phyloP scores from a whole-genome alignment of 1,140 invertebrate species.

The Cepaea nemoralis region DNA sequence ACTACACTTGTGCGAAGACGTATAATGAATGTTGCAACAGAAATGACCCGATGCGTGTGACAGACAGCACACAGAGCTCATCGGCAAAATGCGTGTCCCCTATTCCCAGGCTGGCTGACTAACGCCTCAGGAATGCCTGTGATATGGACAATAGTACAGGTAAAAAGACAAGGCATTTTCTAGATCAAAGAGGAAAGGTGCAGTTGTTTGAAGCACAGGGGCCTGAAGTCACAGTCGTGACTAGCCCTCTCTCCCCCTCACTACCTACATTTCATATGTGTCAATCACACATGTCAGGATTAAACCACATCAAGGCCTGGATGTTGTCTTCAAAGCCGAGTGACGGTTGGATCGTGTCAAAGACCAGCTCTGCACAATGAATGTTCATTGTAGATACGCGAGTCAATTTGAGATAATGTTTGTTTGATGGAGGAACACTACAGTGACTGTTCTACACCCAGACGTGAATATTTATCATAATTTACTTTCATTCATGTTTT shows the following conservation, averaged over 20 bases:
- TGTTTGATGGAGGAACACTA: too few relatives aligned
- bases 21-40: too few relatives aligned
- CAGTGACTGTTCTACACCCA: too few relatives aligned
- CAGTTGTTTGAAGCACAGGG: neutral
- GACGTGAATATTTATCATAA: too few relatives aligned
- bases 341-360: neutral
- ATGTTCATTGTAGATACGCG: neutral
- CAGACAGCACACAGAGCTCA: too few relatives aligned
- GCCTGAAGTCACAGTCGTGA: neutral
- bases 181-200: neutral
- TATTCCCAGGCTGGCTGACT: too few relatives aligned
- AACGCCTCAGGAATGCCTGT: too few relatives aligned
- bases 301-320: neutral
- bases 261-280: neutral
- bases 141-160: neutral
- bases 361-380: neutral
- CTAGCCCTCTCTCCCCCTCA: neutral
- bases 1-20: too few relatives aligned
- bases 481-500: too few relatives aligned
- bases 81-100: too few relatives aligned
- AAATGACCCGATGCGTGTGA: too few relatives aligned
- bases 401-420: neutral
- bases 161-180: neutral
- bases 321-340: neutral
- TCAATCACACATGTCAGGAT: neutral